Percentiles rank a stretch among this genome's conserved stretches.
Evolutionary conservation across 1,140 invertebrate genomes (phyloP).

Genomic region (Artemia franciscana): DNA sequence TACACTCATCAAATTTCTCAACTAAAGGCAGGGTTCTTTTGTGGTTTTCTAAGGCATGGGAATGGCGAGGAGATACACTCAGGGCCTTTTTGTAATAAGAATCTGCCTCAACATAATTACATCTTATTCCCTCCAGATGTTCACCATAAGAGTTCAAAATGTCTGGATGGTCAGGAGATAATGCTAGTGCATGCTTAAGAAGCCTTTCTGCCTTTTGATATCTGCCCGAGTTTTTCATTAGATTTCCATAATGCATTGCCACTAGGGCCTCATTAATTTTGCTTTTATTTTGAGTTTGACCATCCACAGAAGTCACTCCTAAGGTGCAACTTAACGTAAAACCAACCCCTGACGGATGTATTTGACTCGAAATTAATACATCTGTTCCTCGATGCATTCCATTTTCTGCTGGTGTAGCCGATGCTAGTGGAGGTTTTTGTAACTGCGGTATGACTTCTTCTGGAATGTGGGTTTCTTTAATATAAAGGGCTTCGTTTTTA

Average conservation of each 20-base stretch:
- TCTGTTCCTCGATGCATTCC: too few species aligned
- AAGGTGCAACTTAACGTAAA: too few species aligned
- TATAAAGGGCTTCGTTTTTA: too few species aligned
- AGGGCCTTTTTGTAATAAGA: constrained; percentile 60
- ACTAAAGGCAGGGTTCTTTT: constrained; percentile 64
- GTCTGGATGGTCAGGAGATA: constrained; percentile 75
- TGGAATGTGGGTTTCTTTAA: too few species aligned
- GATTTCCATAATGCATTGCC: constrained; percentile 53
- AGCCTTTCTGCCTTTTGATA: constrained; percentile 61
- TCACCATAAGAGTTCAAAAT: constrained; percentile 79
- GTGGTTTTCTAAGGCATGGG: constrained; percentile 49
- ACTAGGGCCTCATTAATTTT: constrained; percentile 66
- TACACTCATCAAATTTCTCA: constrained; percentile 59
- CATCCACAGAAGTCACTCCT: too few species aligned
- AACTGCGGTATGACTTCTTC: too few species aligned
- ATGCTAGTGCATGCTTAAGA: constrained; percentile 65
- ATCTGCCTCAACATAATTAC: constrained; percentile 71
- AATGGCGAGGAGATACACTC: constrained; percentile 53
- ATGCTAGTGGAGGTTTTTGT: too few species aligned
- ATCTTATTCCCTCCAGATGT: constrained; percentile 61
- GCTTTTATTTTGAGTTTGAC: too few species aligned
- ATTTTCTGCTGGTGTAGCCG: too few species aligned
- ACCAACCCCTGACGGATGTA: too few species aligned
- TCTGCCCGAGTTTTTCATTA: constrained; percentile 57
- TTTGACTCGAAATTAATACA: too few species aligned